Evolutionary conservation across 1,140 invertebrate genomes (phyloP), one percentile per base, ranked within the genome.

Genomic region (Drosophila busckii): DNA sequence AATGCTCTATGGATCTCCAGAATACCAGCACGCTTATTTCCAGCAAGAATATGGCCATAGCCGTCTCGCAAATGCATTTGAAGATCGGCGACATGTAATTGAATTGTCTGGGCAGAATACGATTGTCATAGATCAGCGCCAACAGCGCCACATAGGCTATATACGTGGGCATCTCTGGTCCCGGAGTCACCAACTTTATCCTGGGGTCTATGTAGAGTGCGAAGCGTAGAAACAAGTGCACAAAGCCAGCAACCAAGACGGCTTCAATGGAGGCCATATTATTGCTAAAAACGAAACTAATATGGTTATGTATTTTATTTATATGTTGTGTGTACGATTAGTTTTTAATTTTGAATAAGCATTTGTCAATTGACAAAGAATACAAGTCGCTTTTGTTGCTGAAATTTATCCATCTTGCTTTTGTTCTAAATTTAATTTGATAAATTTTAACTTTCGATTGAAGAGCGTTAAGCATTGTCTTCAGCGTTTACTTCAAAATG

Each of bases 51-150:
- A 64, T 12, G 0, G 60, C 20, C 8, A 38, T 19, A 1, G 8
- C 4, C 9, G 34, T 0, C 3, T 70, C 67, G 7, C 37, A 25
- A 4, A 40, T 0, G 0, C 28, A 41, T 16, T 53, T 53, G 0
- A 46, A 5, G 2, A 12, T 4, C 2, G 9, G 0, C 1, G 35
- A 1, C 9, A 35, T 22, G 16, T 34, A 10, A 0, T 25, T 1
- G 0, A 56, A 38, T 4, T 25, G n/a, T 2, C 2, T 2, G 2
- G 66, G 66, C 1, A 70, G 7, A 9, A 68, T 16, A 2, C 20
- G 22, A 4, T 48, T 66, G 2, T 70, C 40, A 25, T 42, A 40
- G 9, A 71, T 65, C 2, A 71, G 13, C 34, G 66, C 42, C 45
- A 66, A 9, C 2, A 66, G 4, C 8, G 28, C 26, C n/a, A 62